A percentile compares a stretch with the other conserved stretches of the same genome.
phyloP scores from a whole-genome alignment of 2,113 vertebrate genomes.

The Hemiprocne comata region DNA sequence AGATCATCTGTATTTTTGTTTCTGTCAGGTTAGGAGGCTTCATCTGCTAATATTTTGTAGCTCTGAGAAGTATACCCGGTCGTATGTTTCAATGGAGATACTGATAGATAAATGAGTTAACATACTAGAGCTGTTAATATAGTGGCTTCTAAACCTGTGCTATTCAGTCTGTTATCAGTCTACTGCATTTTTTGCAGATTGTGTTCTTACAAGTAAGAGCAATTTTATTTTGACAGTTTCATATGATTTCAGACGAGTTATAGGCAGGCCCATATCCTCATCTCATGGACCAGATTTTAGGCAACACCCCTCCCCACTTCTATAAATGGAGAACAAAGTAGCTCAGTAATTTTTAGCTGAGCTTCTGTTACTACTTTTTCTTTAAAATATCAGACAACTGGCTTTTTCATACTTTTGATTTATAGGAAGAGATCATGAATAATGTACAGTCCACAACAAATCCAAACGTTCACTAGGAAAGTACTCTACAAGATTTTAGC shows the following conservation, averaged over 20 bases:
- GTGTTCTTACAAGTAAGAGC: not conserved
- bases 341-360: not conserved
- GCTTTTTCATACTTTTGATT: not conserved
- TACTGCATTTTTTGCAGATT: not conserved
- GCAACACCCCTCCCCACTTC: not conserved
- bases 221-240: not conserved
- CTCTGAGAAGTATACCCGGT: not conserved
- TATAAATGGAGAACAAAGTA: not conserved
- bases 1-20: not conserved
- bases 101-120: not conserved
- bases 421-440: not conserved
- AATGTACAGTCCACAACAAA: not conserved
- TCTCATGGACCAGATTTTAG: not conserved
- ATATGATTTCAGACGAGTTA: not conserved
- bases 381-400: not conserved
- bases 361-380: not conserved
- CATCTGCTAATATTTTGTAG: not conserved
- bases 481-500: not conserved
- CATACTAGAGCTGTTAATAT: not conserved
- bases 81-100: not conserved
- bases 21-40: not conserved
- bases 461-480: not conserved
- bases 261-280: not conserved
- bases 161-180: not conserved
- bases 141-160: not conserved